Evolutionary conservation across 2,888 invertebrate species (phyloP).

Genomic region (Pyrgus malvae): DNA sequence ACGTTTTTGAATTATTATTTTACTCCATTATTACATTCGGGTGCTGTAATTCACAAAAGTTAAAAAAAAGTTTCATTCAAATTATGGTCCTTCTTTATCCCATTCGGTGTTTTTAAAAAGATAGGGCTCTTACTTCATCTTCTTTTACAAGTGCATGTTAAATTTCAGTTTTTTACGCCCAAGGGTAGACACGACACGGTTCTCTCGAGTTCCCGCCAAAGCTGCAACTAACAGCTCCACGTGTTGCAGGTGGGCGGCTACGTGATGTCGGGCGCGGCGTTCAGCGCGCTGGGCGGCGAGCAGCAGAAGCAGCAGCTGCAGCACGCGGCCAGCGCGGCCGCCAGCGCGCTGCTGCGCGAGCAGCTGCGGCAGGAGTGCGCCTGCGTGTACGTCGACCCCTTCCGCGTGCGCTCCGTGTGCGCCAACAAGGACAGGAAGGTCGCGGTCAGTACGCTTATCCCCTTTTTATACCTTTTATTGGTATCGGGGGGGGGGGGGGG

Average conservation of each 20-base stretch:
- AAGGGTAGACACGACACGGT: not conserved
- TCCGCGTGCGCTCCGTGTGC: constrained; percentile 59
- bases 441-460: constrained; percentile 2
- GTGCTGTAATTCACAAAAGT: no score
- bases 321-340: constrained; percentile 72
- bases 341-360: constrained; percentile 56
- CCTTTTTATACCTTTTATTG: not conserved
- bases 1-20: no score
- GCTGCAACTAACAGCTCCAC: not conserved
- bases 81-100: no score
- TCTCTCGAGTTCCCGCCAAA: no score
- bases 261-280: constrained; percentile 84
- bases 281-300: constrained; percentile 74
- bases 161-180: not conserved
- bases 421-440: constrained; percentile 52
- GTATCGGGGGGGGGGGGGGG: no score
- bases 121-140: no score
- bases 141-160: no score
- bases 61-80: no score
- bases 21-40: no score
- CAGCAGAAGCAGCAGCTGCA: constrained; percentile 84
- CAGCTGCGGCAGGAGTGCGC: constrained; percentile 69
- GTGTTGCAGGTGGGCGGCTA: constrained; percentile 82
- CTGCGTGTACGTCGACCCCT: constrained; percentile 57
- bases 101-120: no score